Evolutionary conservation across 2,797 vertebrate genomes (phyloP).

Genomic region (Gymnoscopelus microlampas): DNA sequence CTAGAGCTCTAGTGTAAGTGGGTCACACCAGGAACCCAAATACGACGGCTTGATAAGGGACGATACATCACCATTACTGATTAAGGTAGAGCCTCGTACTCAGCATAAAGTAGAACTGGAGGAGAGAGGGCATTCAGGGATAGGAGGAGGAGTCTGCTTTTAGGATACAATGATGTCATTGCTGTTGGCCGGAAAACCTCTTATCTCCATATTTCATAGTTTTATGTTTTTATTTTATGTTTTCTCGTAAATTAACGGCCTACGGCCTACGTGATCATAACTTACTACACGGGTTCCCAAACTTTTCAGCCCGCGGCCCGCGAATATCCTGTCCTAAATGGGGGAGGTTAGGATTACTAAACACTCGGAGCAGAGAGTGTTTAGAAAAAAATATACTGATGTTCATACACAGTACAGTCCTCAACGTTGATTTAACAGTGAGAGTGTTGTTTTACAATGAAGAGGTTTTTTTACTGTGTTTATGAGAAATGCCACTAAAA

Average conservation of each 20-base stretch:
- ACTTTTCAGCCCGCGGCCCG: no score
- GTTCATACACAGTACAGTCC: no score
- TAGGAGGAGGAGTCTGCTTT: not conserved
- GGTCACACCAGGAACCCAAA: conserved; percentile 73
- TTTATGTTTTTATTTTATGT: no score
- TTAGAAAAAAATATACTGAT: no score
- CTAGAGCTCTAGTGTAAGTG: conserved; percentile 72
- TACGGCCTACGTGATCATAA: no score
- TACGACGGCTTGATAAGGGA: conserved; percentile 67
- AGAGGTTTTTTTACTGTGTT: no score
- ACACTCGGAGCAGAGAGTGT: not conserved
- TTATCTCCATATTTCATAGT: no score
- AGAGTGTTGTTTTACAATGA: no score
- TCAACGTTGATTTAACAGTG: no score
- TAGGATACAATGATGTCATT: not conserved
- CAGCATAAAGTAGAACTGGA: conserved; percentile 58
- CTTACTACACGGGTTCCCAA: no score
- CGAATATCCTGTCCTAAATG: conserved; percentile 6
- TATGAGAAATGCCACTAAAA: not conserved
- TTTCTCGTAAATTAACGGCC: no score
- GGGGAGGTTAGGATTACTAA: conserved; percentile 11
- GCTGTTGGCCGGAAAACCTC: no score
- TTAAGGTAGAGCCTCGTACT: conserved; percentile 60
- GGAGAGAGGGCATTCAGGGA: not conserved
- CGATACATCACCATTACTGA: conserved; percentile 75